A percentile compares a stretch with the other conserved stretches of the same genome.
These are phyloP conservation scores for Apis mellifera DNA, from an alignment of 1,140 invertebrate species.

Conservation along the genomic window DNA sequence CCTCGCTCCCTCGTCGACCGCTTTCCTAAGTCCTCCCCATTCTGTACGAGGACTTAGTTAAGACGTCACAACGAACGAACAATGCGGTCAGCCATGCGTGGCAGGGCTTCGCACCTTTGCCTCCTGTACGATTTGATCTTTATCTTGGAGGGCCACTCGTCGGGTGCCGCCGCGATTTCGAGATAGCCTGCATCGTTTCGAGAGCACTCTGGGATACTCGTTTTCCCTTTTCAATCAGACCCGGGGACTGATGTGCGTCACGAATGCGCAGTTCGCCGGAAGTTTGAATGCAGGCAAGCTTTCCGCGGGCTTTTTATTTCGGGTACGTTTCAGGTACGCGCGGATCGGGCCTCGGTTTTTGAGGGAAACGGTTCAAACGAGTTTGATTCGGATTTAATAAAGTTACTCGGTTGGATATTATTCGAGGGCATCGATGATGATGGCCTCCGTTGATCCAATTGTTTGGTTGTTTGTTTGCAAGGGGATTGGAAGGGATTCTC, in stretches of 20 bases:
- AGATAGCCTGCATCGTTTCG: constrained; percentile 76
- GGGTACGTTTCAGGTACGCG: no score
- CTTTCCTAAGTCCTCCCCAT: neutral
- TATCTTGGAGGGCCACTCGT: constrained; percentile 80
- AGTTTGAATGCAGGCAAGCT: constrained; percentile 24
- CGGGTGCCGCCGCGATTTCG: constrained; percentile 77
- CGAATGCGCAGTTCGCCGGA: constrained; percentile 59
- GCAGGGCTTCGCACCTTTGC: constrained; percentile 78
- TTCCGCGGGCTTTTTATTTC: neutral
- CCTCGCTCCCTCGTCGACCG: neutral
- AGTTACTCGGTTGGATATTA: neutral
- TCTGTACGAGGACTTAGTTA: constrained; percentile 76
- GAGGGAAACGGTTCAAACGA: neutral
- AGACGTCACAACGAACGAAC: constrained; percentile 79
- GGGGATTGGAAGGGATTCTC: no score
- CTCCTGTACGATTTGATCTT: constrained; percentile 78
- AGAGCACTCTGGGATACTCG: constrained; percentile 71
- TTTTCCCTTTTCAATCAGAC: constrained; percentile 53
- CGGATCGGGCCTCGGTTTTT: neutral
- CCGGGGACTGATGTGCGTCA: constrained; percentile 59
- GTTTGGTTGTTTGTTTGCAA: no score
- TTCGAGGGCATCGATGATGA: neutral
- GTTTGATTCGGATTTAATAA: neutral
- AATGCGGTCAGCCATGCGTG: constrained; percentile 80
- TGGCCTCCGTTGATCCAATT: neutral